Percentiles rank a stretch among this genome's conserved stretches.
phyloP scores from a whole-genome alignment of 2,113 vertebrate species.

The Thinocorus orbignyianus region DNA sequence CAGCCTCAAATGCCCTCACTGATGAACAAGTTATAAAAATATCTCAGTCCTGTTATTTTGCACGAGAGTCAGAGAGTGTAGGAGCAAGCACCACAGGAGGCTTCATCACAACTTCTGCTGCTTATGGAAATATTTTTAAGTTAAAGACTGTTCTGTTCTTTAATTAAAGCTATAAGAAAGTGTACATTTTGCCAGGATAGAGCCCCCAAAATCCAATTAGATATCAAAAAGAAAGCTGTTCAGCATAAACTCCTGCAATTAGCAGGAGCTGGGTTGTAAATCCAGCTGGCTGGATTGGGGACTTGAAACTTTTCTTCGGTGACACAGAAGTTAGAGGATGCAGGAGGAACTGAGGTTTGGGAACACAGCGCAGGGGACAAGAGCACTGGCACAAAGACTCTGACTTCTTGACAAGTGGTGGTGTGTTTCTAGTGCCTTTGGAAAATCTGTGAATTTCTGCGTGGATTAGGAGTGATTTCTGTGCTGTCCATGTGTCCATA shows the following conservation, averaged over 20 bases:
- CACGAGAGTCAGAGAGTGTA: not conserved
- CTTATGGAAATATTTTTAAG: not conserved
- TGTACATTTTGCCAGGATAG: not conserved
- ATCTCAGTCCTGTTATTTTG: not conserved
- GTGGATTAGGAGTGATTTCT: not conserved
- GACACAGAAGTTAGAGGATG: not conserved
- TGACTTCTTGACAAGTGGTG: not conserved
- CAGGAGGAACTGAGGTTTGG: not conserved
- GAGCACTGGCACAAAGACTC: no score
- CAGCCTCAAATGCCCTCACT: not conserved
- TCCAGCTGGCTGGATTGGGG: not conserved
- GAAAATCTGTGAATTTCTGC: not conserved
- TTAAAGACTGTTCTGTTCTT: not conserved
- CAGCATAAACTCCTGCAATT: not conserved
- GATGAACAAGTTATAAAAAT: not conserved
- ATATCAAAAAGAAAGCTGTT: not conserved
- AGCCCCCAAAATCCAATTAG: not conserved
- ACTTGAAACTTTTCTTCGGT: not conserved
- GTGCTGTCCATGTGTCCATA: fast-evolving
- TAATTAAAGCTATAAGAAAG: not conserved
- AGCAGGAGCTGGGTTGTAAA: not conserved
- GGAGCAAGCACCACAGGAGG: not conserved
- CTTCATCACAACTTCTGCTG: not conserved
- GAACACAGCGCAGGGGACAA: fast-evolving
- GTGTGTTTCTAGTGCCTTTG: not conserved